Percentiles rank a stretch among this genome's conserved stretches.
Evolutionary conservation across 2,888 invertebrate species (phyloP).

Genomic region (Melipona beecheii): DNA sequence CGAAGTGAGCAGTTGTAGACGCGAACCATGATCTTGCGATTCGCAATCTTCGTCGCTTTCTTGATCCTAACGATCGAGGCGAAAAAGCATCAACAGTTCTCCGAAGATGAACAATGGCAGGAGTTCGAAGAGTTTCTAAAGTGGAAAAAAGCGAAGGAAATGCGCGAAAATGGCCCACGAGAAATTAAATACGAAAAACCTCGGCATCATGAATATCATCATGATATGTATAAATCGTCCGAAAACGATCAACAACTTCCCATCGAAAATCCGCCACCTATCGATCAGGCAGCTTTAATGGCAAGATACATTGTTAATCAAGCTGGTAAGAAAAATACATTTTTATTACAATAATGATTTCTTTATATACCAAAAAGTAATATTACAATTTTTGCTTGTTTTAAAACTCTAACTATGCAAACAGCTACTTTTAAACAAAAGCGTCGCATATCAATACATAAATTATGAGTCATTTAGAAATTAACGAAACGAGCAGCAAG

Average conservation of each 20-base stretch:
- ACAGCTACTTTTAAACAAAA: background rate
- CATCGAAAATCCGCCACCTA: conserved; percentile 86
- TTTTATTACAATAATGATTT: background rate
- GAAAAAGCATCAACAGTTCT: conserved; percentile 34
- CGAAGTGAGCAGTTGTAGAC: conserved; percentile 15
- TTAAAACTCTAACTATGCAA: background rate
- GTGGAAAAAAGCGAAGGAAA: conserved; percentile 57
- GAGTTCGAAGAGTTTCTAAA: conserved; percentile 67
- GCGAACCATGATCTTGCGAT: conserved; percentile 50
- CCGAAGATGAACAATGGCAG: conserved; percentile 55
- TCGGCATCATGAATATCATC: background rate
- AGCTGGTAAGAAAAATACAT: conserved; percentile 85
- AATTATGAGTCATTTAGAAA: conserved; percentile 17
- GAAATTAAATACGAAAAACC: conserved; percentile 29
- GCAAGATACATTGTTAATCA: conserved; percentile 90
- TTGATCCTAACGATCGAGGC: conserved; percentile 50
- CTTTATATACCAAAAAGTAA: background rate
- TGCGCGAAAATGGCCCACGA: background rate
- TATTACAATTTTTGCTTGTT: background rate
- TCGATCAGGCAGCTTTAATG: conserved; percentile 87
- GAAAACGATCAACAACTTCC: background rate
- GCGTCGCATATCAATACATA: background rate
- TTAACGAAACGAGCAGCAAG: background rate
- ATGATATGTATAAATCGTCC: conserved; percentile 13
- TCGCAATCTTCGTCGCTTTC: conserved; percentile 39